Evolutionary conservation across 2,113 vertebrate genomes (phyloP).

Genomic region (Campylomormyrus numenius): DNA sequence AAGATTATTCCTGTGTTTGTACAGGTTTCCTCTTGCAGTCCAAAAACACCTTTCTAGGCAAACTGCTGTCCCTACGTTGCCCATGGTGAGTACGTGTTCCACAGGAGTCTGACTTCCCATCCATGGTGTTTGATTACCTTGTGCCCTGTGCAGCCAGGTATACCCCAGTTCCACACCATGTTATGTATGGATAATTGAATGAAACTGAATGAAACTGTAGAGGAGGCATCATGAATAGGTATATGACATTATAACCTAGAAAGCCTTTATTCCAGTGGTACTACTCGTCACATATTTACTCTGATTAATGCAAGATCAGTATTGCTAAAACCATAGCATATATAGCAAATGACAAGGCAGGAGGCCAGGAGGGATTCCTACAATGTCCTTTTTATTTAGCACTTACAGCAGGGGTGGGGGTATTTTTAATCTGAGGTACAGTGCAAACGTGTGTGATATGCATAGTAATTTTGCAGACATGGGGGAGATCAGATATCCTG

Average conservation of each 20-base stretch:
- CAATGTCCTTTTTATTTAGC: constrained; percentile 5
- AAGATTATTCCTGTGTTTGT: background rate
- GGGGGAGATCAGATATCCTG: background rate
- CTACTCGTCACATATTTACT: background rate
- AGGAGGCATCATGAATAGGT: background rate
- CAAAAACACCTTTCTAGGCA: background rate
- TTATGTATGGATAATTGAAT: background rate
- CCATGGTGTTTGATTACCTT: background rate
- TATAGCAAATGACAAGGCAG: background rate
- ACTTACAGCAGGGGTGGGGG: background rate
- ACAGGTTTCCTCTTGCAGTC: background rate
- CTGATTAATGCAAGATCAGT: background rate
- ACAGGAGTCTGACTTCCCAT: background rate
- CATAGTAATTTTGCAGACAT: constrained; percentile 1
- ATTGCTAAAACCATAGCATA: background rate
- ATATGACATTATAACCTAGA: background rate
- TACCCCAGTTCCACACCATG: background rate
- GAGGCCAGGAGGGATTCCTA: background rate
- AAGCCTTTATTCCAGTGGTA: background rate
- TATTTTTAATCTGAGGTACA: background rate
- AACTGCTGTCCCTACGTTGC: background rate
- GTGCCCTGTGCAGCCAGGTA: background rate
- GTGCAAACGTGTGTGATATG: constrained; percentile 17
- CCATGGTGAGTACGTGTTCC: background rate
- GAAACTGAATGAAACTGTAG: background rate